Evolutionary conservation across 2,113 vertebrate genomes (phyloP).

Genomic region (Meriones unguiculatus): DNA sequence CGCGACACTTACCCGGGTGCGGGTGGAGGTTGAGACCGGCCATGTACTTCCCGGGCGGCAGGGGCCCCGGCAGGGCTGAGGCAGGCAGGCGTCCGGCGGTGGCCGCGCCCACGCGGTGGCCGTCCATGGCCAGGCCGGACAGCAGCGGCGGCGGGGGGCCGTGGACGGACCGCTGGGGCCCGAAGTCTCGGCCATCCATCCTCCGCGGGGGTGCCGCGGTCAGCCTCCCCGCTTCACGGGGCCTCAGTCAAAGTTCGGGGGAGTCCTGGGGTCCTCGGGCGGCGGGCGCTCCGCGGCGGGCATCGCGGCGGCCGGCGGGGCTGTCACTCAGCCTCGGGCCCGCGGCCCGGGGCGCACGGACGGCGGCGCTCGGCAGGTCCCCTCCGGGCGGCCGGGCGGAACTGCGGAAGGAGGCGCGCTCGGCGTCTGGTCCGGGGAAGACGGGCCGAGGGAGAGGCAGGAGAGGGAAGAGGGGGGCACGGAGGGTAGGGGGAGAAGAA

Average conservation of each 20-base stretch:
- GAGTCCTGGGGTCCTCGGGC: slow-evolving; percentile 76
- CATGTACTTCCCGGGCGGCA: slow-evolving; percentile 95
- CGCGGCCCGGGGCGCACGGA: slow-evolving; percentile 56
- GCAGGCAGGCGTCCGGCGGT: slow-evolving; percentile 92
- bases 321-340: slow-evolving; percentile 59
- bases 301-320: slow-evolving; percentile 79
- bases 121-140: slow-evolving; percentile 95
- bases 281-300: slow-evolving; percentile 76
- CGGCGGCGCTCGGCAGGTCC: background rate
- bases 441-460: slow-evolving; percentile 12
- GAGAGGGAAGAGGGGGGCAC: background rate
- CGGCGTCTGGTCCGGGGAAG: slow-evolving; percentile 67
- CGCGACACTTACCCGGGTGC: slow-evolving; percentile 93
- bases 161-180: slow-evolving; percentile 95
- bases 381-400: slow-evolving; percentile 60
- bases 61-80: slow-evolving; percentile 91
- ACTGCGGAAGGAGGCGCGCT: slow-evolving; percentile 58
- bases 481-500: too few species aligned
- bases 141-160: slow-evolving; percentile 93
- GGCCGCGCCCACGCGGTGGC: slow-evolving; percentile 92
- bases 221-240: slow-evolving; percentile 73
- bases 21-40: slow-evolving; percentile 94
- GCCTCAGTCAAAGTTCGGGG: slow-evolving; percentile 79
- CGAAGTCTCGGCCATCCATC: slow-evolving; percentile 99
- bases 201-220: slow-evolving; percentile 75